Conservation (phyloP, 2,888 invertebrate species). For the Scaptomyza flava region DNA sequence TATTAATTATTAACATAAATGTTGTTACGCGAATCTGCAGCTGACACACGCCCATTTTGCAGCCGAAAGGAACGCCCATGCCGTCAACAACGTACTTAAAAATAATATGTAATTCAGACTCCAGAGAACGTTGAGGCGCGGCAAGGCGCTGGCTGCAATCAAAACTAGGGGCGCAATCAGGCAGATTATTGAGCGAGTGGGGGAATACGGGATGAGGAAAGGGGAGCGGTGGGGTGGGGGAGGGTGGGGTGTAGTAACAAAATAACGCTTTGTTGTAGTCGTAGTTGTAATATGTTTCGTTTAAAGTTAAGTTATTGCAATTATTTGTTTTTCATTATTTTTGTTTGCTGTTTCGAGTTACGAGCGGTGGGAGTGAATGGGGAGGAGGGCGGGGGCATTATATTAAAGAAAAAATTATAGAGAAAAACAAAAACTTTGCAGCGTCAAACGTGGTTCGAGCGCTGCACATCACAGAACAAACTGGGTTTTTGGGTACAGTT, state of each 20-base stretch:
- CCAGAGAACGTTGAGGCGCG: conserved; percentile 75
- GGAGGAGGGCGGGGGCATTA: conserved; percentile 11
- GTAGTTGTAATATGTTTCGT: background rate
- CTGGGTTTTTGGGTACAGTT: conserved; percentile 58
- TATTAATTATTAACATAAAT: conserved; percentile 19
- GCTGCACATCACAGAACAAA: conserved; percentile 82
- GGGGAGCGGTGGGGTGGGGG: background rate
- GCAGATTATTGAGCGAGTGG: conserved; percentile 13
- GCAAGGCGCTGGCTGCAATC: conserved; percentile 9
- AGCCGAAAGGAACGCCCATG: background rate
- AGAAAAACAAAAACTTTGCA: conserved; percentile 63
- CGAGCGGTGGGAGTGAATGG: background rate
- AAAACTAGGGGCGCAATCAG: conserved; percentile 11
- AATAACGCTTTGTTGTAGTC: too few relatives aligned
- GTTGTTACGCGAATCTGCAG: conserved; percentile 2
- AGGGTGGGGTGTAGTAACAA: too few relatives aligned
- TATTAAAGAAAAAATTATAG: conserved; percentile 19
- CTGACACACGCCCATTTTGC: conserved; percentile 40
- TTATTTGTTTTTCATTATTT: conserved; percentile 32
- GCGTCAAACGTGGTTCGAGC: conserved; percentile 51
- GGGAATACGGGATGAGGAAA: background rate
- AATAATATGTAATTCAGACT: conserved; percentile 85
- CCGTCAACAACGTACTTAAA: conserved; percentile 78
- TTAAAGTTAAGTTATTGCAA: conserved; percentile 44
- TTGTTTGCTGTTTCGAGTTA: conserved; percentile 18